Conservation (phyloP, 2,888 invertebrate genomes). For the Lithophane socia region DNA sequence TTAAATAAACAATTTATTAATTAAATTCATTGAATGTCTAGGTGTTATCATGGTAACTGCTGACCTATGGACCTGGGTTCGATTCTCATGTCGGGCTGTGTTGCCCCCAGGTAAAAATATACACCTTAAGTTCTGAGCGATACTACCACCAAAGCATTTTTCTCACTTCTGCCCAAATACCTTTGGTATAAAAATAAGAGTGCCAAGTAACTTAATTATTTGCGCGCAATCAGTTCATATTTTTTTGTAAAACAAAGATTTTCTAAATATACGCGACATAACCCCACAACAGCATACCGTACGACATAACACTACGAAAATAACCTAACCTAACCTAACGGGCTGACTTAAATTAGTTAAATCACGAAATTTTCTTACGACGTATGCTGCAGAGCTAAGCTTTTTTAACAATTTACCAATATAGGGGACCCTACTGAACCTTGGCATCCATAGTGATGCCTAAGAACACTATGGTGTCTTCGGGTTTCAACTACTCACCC, state of each 20-base stretch:
- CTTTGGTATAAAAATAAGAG: background rate
- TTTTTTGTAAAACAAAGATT: background rate
- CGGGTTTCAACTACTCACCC: background rate
- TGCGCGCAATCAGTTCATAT: background rate
- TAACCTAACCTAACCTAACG: background rate
- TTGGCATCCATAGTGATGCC: background rate
- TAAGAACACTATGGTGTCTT: background rate
- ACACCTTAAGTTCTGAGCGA: background rate
- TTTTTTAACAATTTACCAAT: background rate
- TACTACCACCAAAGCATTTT: background rate
- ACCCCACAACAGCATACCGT: background rate
- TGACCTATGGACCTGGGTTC: background rate
- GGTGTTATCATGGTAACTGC: background rate
- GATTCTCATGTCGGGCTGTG: background rate
- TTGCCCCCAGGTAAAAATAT: background rate
- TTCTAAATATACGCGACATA: background rate
- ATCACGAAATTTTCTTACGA: background rate
- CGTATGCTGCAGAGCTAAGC: background rate
- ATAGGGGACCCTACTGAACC: background rate
- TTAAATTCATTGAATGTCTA: background rate
- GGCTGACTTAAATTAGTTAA: background rate
- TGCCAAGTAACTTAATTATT: background rate
- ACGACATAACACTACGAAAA: background rate
- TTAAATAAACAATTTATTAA: no score
- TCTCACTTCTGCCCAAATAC: background rate